Base-by-base conservation (phyloP, 2,888 invertebrate genomes). In the Drosophila pseudotalamancana region DNA sequence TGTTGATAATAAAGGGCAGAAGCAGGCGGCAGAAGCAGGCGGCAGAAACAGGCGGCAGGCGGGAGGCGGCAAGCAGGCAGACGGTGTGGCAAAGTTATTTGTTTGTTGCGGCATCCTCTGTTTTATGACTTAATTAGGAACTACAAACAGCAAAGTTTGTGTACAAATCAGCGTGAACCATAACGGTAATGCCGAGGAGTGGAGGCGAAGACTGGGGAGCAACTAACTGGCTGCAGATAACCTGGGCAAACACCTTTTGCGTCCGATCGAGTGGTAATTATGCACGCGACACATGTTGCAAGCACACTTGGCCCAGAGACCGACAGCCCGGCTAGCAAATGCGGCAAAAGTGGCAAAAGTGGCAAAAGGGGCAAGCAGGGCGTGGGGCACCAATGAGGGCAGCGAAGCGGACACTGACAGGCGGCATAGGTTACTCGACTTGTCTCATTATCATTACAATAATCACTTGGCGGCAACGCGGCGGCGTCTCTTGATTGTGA, bases 391-490 rank as follows among this genome's bases (percentile, higher is more conserved):
- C n/a, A n/a, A n/a, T n/a, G n/a, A n/a, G n/a, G n/a, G n/a, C n/a
- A n/a, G n/a, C n/a, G n/a, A n/a, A n/a, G n/a, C n/a, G n/a, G n/a
- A n/a, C n/a, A n/a, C n/a, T n/a, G n/a, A n/a, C n/a, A 11, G 37
- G 32, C 53, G 57, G 62, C 59, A 59, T 68, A 60, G 67, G 50
- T 60, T 60, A 69, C 54, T 48, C 67, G 57, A 42, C 54, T 75
- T 76, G 75, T 74, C 87, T 80, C 77, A 84, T 84, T 86, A 87
- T 86, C 85, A 82, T 87, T 82, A 80, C 77, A 80, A 78, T 75
- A 86, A 84, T 78, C 74, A 79, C 80, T 71, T 77, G 75, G 61
- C 66, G 73, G 66, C 74, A 62, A 61, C 50, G 62, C 54, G 77
- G 73, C 75, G 69, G 64, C 78, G 75, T 72, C 72, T 64, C 76